A percentile compares a stretch with the other conserved stretches of the same genome.
Evolutionary conservation across 2,888 invertebrate species (phyloP).

Genomic region (Ditylenchus weischeri): DNA sequence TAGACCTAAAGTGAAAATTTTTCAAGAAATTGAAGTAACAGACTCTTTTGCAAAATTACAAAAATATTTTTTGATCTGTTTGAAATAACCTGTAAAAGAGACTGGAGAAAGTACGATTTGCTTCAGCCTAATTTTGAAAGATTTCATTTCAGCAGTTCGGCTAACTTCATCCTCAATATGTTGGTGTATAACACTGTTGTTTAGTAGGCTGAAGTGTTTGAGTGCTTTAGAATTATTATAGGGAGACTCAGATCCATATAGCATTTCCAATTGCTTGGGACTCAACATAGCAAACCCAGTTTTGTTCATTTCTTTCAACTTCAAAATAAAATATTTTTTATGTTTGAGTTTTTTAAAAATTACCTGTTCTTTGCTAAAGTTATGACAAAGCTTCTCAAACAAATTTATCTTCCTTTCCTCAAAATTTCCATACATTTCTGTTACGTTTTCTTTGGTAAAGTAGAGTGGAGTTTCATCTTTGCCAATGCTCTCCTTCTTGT

Average conservation of each 20-base stretch:
- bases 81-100: too few species aligned
- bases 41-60: too few species aligned
- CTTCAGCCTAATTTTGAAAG: slow-evolving; percentile 31
- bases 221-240: slow-evolving; percentile 33
- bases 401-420: slow-evolving; percentile 47
- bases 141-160: slow-evolving; percentile 30
- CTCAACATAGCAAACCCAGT: slow-evolving; percentile 48
- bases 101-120: slow-evolving; percentile 21
- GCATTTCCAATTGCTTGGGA: slow-evolving; percentile 41
- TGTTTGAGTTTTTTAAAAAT: too few species aligned
- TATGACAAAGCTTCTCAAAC: slow-evolving; percentile 48
- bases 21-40: too few species aligned
- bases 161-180: slow-evolving; percentile 34
- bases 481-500: slow-evolving; percentile 20
- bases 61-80: too few species aligned
- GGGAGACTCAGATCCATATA: slow-evolving; percentile 51
- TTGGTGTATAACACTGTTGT: neutral
- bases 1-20: too few species aligned
- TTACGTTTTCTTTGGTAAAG: slow-evolving; percentile 45
- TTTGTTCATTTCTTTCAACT: slow-evolving; percentile 43
- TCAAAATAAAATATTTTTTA: neutral
- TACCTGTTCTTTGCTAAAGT: slow-evolving; percentile 48
- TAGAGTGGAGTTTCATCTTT: slow-evolving; percentile 34
- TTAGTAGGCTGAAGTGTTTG: neutral
- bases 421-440: slow-evolving; percentile 36